Evolutionary conservation across 1,140 invertebrate species (phyloP), one percentile per base, ranked within the genome.

Genomic region (Oedothorax gibbosus): DNA sequence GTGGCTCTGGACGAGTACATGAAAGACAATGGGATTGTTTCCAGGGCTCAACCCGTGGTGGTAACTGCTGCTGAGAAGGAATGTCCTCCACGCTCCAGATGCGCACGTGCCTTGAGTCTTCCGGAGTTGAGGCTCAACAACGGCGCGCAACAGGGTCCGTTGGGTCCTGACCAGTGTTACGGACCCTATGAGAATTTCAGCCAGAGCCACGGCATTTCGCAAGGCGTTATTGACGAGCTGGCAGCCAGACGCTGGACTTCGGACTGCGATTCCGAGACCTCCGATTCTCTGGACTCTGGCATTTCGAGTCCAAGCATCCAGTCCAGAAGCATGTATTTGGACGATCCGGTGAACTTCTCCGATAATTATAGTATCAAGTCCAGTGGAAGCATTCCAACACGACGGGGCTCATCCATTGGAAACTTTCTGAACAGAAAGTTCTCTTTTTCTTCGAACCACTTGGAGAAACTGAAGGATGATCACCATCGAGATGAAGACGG

Each of bases 301-400:
- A 84, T 84, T 56, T 84, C 81, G 6, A 84, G 81, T 53, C 81
- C 81, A n/a, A 84, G 81, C 51, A 84, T 84, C 62, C 64, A 73
- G 35, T 84, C 81, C n/a, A 53, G 81, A 68, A 84, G 50, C 11
- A 14, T 75, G 14, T 62, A 84, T 18, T 8, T 73, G 10, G 64
- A 72, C 21, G 79, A 81, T 7, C 64, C 72, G 4, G 10, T 18
- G 0, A 7, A 21, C 14, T 35, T n/a, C 7, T 20, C 49, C 15
- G 66, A 57, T 49, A 57, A 20, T 14, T 9, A 51, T 66, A 9
- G 12, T 11, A 54, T 7, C 14, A 11, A 5, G n/a, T 14, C 18
- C n/a, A 7, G 9, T 11, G 60, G 68, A 6, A 66, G 9, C 12
- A 20, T 65, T 15, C 11, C 80, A 0, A 6, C 21, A 8, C 21